These are phyloP conservation scores for Sycophila texana DNA, from an alignment of 2,888 invertebrate species.

Conservation along the genomic window DNA sequence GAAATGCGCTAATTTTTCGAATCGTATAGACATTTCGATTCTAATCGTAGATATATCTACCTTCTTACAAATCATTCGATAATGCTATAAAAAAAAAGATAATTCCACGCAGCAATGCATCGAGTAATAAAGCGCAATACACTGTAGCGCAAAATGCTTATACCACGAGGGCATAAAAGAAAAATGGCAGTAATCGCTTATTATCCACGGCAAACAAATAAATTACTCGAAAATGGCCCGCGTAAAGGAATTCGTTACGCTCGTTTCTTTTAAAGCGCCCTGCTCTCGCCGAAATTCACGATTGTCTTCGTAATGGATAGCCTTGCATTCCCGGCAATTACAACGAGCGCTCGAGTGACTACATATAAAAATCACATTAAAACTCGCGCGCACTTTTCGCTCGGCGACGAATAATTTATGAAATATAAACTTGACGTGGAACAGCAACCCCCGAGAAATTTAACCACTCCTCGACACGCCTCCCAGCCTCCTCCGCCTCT, in stretches of 20 bases:
- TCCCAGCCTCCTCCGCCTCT: conserved; percentile 57
- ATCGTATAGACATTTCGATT: too few relatives aligned
- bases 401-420: conserved; percentile 66
- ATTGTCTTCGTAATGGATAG: conserved; percentile 47
- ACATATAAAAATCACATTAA: conserved; percentile 38
- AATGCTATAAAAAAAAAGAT: too few relatives aligned
- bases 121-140: too few relatives aligned
- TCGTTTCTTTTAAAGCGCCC: conserved; percentile 18
- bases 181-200: conserved; percentile 13
- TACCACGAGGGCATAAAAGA: too few relatives aligned
- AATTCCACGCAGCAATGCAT: too few relatives aligned
- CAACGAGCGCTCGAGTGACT: conserved; percentile 1
- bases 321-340: conserved; percentile 34
- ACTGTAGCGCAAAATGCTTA: too few relatives aligned
- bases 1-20: too few relatives aligned
- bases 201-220: conserved; percentile 18
- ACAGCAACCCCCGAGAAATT: conserved; percentile 71
- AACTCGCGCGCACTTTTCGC: conserved; percentile 58
- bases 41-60: too few relatives aligned
- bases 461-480: conserved; percentile 72
- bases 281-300: conserved; percentile 18
- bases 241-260: conserved; percentile 16
- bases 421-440: conserved; percentile 66
- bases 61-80: too few relatives aligned
- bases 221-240: conserved; percentile 17